Base-by-base conservation (phyloP, 2,113 vertebrate species). In the Eudyptes chrysolophus region DNA sequence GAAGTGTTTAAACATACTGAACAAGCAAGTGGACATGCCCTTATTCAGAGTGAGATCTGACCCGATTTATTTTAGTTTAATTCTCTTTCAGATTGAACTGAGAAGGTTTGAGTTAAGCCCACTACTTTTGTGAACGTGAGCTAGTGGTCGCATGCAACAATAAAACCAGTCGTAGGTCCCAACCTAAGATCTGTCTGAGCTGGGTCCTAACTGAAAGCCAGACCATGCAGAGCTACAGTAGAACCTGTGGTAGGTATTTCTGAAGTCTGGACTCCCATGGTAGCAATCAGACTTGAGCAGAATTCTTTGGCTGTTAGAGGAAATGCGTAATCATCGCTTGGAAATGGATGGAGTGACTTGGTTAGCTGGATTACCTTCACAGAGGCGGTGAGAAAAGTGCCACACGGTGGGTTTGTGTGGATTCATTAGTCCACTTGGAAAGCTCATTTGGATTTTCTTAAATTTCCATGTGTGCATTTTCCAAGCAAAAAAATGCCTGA, bases 321-420 rank as follows among this genome's bases (percentile, higher is more conserved):
- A 44, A 55, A 64, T 24, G 22, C 1, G 1, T 27, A 46, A 48
- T 29, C 15, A 10, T 54, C 1, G 0, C 44, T 64, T 52, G 38
- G 49, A 70, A 75, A 16, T 27, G 25, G 25, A 18, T 2, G 9
- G 26, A 40, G 10, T 29, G 48, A 27, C 16, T 69, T 34, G 17
- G 24, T 32, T 54, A 48, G 29, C 13, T 25, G 30, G 11, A 57
- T 64, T 69, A 40, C 10, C 17, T 68, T 54, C 22, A 9, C 19
- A 27, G 29, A 51, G 17, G 26, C 29, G 14, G 11, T 44, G 10
- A 57, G 40, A 58, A 80, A 84, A 68, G 9, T 51, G 20, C 11
- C 48, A 57, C 32, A n/a, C 9, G 21, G 29, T 21, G 21, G 8
- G 9, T 18, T 61, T 54, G 13, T 16, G 13, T 44, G 27, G 16